A percentile compares a stretch with the other conserved stretches of the same genome.
Evolutionary conservation across 2,797 vertebrate genomes (phyloP).

Genomic region (Falco novaeseelandiae): DNA sequence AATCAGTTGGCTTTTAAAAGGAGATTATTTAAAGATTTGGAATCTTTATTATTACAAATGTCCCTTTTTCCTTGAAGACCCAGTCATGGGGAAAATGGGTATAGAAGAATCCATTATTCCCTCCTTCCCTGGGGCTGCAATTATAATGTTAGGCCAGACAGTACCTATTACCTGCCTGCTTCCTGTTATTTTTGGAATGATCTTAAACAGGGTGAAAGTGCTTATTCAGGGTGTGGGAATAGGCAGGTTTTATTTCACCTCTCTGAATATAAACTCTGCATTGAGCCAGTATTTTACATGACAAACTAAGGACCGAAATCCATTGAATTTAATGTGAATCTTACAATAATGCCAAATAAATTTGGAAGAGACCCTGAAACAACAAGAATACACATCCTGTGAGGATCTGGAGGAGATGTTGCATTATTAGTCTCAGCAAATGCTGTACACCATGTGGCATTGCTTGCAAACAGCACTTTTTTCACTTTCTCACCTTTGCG

Average conservation of each 20-base stretch:
- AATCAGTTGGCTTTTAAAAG: slow-evolving; percentile 6
- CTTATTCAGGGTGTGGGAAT: slow-evolving; percentile 49
- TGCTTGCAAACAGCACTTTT: slow-evolving; percentile 60
- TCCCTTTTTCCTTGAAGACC: slow-evolving; percentile 20
- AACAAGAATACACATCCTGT: slow-evolving; percentile 44
- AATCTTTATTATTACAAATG: background rate
- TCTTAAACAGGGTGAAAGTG: slow-evolving; percentile 58
- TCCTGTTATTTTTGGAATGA: slow-evolving; percentile 71
- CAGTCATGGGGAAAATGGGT: background rate
- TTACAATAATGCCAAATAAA: slow-evolving; percentile 2
- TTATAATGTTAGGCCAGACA: slow-evolving; percentile 58
- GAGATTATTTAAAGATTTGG: background rate
- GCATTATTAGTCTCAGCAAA: slow-evolving; percentile 9
- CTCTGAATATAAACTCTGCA: background rate
- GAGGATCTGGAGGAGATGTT: slow-evolving; percentile 8
- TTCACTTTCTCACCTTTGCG: slow-evolving; percentile 37
- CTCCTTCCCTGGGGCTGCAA: slow-evolving; percentile 61
- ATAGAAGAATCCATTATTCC: slow-evolving; percentile 60
- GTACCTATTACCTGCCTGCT: slow-evolving; percentile 52
- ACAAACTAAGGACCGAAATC: slow-evolving; percentile 13
- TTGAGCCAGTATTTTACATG: slow-evolving; percentile 26
- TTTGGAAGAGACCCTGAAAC: slow-evolving; percentile 27
- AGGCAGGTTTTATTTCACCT: slow-evolving; percentile 46
- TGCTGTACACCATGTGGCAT: background rate
- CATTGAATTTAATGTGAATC: slow-evolving; percentile 1